Conservation (phyloP, 2,888 invertebrate genomes). For the Eupelmus urozonus region DNA sequence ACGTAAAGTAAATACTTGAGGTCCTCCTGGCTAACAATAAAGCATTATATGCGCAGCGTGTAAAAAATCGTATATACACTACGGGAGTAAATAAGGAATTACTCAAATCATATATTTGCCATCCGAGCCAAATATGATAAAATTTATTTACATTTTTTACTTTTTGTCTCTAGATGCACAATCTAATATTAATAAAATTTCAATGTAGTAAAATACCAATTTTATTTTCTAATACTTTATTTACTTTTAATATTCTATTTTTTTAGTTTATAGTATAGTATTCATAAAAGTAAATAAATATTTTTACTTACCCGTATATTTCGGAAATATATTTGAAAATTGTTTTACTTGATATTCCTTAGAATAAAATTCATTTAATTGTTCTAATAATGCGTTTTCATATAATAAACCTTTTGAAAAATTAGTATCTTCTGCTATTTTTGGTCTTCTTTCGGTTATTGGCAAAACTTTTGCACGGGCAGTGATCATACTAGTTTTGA, state of each 20-base stretch:
- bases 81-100: too few relatives aligned
- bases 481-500: background rate
- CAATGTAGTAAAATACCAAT: too few relatives aligned
- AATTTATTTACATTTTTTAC: background rate
- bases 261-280: background rate
- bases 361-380: background rate
- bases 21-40: too few relatives aligned
- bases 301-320: background rate
- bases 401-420: background rate
- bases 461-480: constrained; percentile 1
- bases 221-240: too few relatives aligned
- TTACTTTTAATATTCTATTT: too few relatives aligned
- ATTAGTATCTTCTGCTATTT: background rate
- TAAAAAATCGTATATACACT: too few relatives aligned
- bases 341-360: background rate
- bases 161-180: background rate
- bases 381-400: background rate
- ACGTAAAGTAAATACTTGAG: too few relatives aligned
- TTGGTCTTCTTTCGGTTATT: background rate
- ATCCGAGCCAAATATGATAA: background rate
- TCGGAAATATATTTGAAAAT: background rate
- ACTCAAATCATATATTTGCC: too few relatives aligned
- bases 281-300: background rate
- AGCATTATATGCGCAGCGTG: too few relatives aligned
- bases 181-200: too few relatives aligned